Evolutionary conservation across 2,888 invertebrate species (phyloP).

Genomic region (Chrysolina americana): DNA sequence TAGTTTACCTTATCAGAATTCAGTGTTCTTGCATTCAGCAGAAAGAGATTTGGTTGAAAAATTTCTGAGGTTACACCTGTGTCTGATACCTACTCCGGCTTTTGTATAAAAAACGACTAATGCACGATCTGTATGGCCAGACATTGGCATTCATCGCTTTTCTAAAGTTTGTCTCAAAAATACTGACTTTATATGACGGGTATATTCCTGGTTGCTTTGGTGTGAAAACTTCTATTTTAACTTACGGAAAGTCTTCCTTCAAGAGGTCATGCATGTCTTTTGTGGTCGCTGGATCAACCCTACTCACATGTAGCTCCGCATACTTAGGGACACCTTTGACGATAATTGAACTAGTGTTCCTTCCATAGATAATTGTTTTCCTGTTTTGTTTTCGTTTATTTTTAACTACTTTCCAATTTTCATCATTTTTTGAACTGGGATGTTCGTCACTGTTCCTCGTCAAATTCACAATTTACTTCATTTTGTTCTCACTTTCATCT

Average conservation of each 20-base stretch:
- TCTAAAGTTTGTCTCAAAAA: conserved; percentile 23
- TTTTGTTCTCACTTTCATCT: conserved; percentile 19
- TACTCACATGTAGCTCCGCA: conserved; percentile 29
- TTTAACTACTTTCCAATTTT: too few species aligned
- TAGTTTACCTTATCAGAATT: conserved; percentile 27
- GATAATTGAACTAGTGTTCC: not conserved
- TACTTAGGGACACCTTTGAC: conserved; percentile 24
- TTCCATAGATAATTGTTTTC: conserved; percentile 7
- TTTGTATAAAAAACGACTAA: conserved; percentile 29
- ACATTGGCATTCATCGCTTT: conserved; percentile 24
- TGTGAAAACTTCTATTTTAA: conserved; percentile 16
- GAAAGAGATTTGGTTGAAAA: conserved; percentile 24
- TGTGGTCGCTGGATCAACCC: conserved; percentile 28
- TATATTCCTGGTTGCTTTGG: conserved; percentile 29
- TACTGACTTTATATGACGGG: conserved; percentile 23
- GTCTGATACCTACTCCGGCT: conserved; percentile 9
- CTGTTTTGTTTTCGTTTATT: too few species aligned
- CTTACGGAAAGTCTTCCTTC: conserved; percentile 24
- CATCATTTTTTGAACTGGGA: too few species aligned
- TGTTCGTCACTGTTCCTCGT: not conserved
- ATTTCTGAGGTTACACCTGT: not conserved
- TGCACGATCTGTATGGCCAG: conserved; percentile 28
- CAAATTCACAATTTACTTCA: conserved; percentile 7
- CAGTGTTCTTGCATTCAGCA: conserved; percentile 19
- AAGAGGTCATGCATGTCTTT: conserved; percentile 12